Evolutionary conservation across 2,888 invertebrate species (phyloP), one percentile per base, ranked within the genome.

Genomic region (Xanthorhoe spadicearia): DNA sequence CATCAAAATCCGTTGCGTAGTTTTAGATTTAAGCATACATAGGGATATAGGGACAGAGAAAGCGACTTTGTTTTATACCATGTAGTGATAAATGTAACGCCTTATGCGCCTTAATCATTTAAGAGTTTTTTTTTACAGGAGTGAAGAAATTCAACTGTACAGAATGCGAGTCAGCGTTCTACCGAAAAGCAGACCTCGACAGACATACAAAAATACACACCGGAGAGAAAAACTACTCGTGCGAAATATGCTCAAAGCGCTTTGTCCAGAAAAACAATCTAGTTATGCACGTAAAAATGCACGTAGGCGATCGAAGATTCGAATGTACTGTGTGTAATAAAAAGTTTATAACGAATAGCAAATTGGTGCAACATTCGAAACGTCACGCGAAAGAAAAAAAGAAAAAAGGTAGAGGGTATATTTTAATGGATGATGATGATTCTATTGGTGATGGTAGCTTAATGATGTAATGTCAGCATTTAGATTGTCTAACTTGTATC

Each of bases 241-340:
- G 92, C 15, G 86, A 88, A 35, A 83, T 91, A 0, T 92, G 92
- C 56, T 80, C 86, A 0, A 92, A 90, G 58, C 83, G 86, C 0
- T 92, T 92, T 55, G 85, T 88, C 0, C 92, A 92, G 46, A 92
- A 91, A 70, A 88, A 86, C 35, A 92, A 92, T 69, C 67, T 92
- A 7, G 84, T 88, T 0, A 90, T 90, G 90, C 92, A 92, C 23
- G 77, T 88, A 0, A 89, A 89, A 60, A 89, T 88, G 83, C 92
- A 92, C 32, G 74, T 81, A 0, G 92, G 90, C 0, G 91, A 90
- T 0, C 77, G 85, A 0, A 81, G 87, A 0, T 89, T 89, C 17
- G 75, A 83, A 9, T 92, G 92, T 46, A 64, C 70, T 0, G 84
- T 87, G 0, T 92, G 92, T 28, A 71, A 75, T 9, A 91, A 92